Percentiles rank a stretch among this genome's conserved stretches.
These are phyloP conservation scores for Anticlea derivata DNA, from an alignment of 2,888 invertebrate species.

Conservation along the genomic window DNA sequence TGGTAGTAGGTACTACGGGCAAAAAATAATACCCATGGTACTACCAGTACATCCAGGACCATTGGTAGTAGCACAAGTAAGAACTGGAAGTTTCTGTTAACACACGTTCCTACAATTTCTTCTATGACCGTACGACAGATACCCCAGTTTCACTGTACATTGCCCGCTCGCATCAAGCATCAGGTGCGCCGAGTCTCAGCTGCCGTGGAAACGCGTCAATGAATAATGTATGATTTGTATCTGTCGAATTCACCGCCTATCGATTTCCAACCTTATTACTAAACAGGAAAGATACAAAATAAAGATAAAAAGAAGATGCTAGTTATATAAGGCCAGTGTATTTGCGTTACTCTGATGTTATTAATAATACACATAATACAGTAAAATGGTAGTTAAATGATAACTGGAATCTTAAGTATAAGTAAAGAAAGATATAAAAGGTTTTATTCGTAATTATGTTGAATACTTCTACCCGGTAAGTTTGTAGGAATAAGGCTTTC, in stretches of 20 bases:
- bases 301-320: neutral
- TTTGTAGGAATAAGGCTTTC: no score
- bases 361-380: neutral
- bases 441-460: no score
- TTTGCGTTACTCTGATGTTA: constrained; percentile 4
- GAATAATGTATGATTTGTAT: constrained; percentile 58
- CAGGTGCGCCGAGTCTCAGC: constrained; percentile 54
- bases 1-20: no score
- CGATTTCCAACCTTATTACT: constrained; percentile 7
- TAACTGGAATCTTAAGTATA: no score
- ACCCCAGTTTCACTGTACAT: constrained; percentile 37
- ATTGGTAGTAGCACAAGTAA: no score
- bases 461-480: no score
- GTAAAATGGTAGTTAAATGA: no score
- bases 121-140: neutral
- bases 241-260: constrained; percentile 5
- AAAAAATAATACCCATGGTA: no score
- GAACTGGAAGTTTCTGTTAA: no score
- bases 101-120: neutral
- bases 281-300: constrained; percentile 1
- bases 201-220: constrained; percentile 54
- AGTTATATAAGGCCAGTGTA: constrained; percentile 3
- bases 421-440: no score
- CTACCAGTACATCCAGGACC: no score
- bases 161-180: constrained; percentile 40